phyloP scores from a whole-genome alignment of 1,140 invertebrate genomes.

The Caenorhabditis elegans region WBcel235 BX284605.5:6854001-6854500 shows the following conservation, averaged over 20 bases:
- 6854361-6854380: not conserved
- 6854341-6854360: not conserved
- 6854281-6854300: not conserved
- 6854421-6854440: too few species aligned
- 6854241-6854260: too few species aligned
- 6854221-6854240: too few species aligned
- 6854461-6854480: too few species aligned
- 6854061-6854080: constrained; percentile 64
- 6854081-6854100: constrained; percentile 42
- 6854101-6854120: constrained; percentile 51
- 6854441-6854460: too few species aligned
- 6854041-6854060: constrained; percentile 55
- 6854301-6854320: not conserved
- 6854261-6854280: not conserved
- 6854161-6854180: constrained; percentile 52
- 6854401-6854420: constrained; percentile 1
- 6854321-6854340: not conserved
- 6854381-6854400: not conserved
- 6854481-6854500: too few species aligned
- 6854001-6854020: too few species aligned
- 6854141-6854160: constrained; percentile 52
- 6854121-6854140: constrained; percentile 57
- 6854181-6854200: not conserved
- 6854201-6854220: too few species aligned
- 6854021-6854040: too few species aligned